Evolutionary conservation across 2,113 vertebrate genomes (phyloP).

Genomic region (Psittacula cyanocephala): DNA sequence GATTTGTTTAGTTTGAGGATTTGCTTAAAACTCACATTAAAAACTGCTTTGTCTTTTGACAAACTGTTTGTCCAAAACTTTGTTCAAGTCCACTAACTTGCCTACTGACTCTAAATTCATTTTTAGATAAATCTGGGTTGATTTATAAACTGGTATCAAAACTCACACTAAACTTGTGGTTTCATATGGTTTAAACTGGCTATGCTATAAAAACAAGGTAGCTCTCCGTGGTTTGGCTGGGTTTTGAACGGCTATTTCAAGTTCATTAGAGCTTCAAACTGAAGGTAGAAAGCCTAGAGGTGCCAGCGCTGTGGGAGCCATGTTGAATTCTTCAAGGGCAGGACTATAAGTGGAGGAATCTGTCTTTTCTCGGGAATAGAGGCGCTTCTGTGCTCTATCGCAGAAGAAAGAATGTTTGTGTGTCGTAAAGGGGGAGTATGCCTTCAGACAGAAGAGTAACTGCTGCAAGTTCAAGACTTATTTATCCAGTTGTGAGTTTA

Average conservation of each 20-base stretch:
- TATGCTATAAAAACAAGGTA: background rate
- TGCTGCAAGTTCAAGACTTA: background rate
- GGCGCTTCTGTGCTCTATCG: background rate
- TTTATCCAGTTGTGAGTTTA: background rate
- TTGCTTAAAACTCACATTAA: background rate
- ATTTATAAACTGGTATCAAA: background rate
- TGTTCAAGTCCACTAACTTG: background rate
- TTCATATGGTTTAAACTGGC: fast-evolving
- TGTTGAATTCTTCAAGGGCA: background rate
- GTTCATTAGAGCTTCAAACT: background rate
- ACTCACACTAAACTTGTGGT: background rate
- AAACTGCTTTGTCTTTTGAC: background rate
- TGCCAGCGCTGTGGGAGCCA: background rate
- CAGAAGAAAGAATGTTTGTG: background rate
- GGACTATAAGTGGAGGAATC: background rate
- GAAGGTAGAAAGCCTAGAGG: background rate
- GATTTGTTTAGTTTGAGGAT: background rate
- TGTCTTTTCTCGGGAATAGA: background rate
- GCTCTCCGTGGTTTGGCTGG: background rate
- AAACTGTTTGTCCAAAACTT: background rate
- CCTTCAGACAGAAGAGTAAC: background rate
- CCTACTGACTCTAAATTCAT: background rate
- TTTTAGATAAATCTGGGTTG: background rate
- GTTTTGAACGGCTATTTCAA: background rate
- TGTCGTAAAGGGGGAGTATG: background rate